These are phyloP conservation scores for Indicator indicator DNA, from an alignment of 2,113 vertebrate species.

Conservation along the genomic window DNA sequence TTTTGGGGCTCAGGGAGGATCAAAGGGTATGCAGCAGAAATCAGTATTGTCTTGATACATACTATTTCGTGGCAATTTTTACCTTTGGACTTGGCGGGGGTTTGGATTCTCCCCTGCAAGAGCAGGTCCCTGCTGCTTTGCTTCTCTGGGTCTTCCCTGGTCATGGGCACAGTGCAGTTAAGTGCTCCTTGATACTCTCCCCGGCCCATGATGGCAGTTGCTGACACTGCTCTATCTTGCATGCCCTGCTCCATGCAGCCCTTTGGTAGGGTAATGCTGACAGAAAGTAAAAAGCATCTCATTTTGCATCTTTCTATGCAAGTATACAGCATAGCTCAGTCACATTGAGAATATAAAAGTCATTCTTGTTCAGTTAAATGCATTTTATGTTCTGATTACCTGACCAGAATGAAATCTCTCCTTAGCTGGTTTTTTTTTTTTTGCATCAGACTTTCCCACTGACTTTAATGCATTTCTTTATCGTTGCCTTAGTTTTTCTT, in stretches of 20 bases:
- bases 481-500: not conserved
- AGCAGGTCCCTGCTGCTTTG: not conserved
- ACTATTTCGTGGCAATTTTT: not conserved
- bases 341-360: not conserved
- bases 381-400: not conserved
- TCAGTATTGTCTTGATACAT: not conserved
- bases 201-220: not conserved
- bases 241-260: not conserved
- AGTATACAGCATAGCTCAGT: not conserved
- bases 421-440: not conserved
- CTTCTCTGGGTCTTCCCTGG: not conserved
- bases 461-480: not conserved
- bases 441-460: not conserved
- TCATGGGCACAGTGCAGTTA: fast-evolving
- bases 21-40: not conserved
- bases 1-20: not conserved
- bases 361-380: not conserved
- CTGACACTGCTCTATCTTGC: not conserved
- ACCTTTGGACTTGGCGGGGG: not conserved
- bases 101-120: not conserved
- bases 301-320: not conserved
- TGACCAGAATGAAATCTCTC: not conserved
- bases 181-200: not conserved
- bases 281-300: not conserved
- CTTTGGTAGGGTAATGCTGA: not conserved